Conservation (phyloP, 2,888 invertebrate species). For the Ophioninae sp. region DNA sequence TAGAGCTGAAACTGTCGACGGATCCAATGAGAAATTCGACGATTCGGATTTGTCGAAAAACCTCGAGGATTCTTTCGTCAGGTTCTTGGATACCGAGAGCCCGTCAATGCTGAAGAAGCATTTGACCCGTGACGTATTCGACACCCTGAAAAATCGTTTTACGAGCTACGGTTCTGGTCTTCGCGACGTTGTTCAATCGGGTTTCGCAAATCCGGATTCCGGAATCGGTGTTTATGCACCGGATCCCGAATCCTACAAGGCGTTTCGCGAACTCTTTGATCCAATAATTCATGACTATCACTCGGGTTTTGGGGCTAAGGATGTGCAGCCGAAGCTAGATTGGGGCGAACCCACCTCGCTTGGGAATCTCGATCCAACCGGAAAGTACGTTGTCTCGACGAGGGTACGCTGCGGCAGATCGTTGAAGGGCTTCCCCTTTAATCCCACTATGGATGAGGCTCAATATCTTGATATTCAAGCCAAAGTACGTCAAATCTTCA, state of each 20-base stretch:
- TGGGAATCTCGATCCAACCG: constrained; percentile 85
- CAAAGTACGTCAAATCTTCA: constrained; percentile 76
- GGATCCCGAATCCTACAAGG: constrained; percentile 86
- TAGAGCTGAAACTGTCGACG: constrained; percentile 7
- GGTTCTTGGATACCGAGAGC: constrained; percentile 82
- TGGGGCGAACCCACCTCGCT: constrained; percentile 84
- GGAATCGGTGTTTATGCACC: constrained; percentile 86
- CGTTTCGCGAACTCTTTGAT: constrained; percentile 86
- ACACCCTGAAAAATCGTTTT: constrained; percentile 83
- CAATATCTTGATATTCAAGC: constrained; percentile 85
- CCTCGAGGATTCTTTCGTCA: constrained; percentile 82
- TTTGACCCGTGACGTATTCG: constrained; percentile 80
- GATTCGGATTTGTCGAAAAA: constrained; percentile 76
- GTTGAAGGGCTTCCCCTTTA: constrained; percentile 85
- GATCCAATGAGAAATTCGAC: constrained; percentile 43
- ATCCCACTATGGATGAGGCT: constrained; percentile 85
- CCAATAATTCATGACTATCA: constrained; percentile 88
- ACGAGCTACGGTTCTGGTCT: constrained; percentile 84
- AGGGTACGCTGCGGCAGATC: constrained; percentile 86
- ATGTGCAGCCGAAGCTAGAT: constrained; percentile 84
- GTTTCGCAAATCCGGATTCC: constrained; percentile 86
- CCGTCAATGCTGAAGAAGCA: constrained; percentile 86
- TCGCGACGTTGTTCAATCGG: constrained; percentile 86
- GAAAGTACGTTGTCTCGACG: constrained; percentile 85
- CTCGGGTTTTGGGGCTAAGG: constrained; percentile 83